Percentiles rank a stretch among this genome's conserved stretches.
Conservation (phyloP, 2,797 vertebrate genomes). For the Caiman crocodilus region DNA sequence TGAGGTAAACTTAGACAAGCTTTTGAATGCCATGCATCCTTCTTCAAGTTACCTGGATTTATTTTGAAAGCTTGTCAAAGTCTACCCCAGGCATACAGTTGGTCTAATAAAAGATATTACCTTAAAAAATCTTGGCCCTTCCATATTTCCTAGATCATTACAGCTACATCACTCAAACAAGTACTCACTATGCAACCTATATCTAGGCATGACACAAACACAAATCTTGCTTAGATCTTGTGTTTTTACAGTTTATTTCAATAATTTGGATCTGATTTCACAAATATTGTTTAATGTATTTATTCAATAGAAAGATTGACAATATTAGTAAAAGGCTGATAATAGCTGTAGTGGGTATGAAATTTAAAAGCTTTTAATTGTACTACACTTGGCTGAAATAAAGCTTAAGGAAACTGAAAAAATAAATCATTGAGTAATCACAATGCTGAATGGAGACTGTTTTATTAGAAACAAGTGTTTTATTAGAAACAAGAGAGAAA, state of each 20-base stretch:
- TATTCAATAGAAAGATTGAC: constrained; percentile 64
- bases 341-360: constrained; percentile 52
- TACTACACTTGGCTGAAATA: neutral
- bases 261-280: constrained; percentile 37
- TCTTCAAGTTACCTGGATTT: too few relatives aligned
- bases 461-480: too few relatives aligned
- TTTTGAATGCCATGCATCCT: too few relatives aligned
- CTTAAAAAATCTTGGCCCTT: too few relatives aligned
- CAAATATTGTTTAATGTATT: constrained; percentile 59
- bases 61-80: too few relatives aligned
- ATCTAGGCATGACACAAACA: neutral
- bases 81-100: too few relatives aligned
- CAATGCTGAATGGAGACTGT: neutral
- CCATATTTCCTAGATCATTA: too few relatives aligned
- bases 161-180: too few relatives aligned
- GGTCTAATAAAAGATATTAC: too few relatives aligned
- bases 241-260: neutral
- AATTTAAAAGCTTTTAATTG: constrained; percentile 58
- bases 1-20: too few relatives aligned
- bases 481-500: constrained; percentile 15
- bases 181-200: too few relatives aligned
- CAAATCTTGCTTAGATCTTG: constrained; percentile 6
- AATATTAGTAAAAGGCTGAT: constrained; percentile 72
- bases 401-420: constrained; percentile 46
- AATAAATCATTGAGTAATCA: constrained; percentile 27